Percentiles rank a stretch among this genome's conserved stretches.
Evolutionary conservation across 1,140 invertebrate genomes (phyloP).

Genomic region (Acromyrmex heyeri): DNA sequence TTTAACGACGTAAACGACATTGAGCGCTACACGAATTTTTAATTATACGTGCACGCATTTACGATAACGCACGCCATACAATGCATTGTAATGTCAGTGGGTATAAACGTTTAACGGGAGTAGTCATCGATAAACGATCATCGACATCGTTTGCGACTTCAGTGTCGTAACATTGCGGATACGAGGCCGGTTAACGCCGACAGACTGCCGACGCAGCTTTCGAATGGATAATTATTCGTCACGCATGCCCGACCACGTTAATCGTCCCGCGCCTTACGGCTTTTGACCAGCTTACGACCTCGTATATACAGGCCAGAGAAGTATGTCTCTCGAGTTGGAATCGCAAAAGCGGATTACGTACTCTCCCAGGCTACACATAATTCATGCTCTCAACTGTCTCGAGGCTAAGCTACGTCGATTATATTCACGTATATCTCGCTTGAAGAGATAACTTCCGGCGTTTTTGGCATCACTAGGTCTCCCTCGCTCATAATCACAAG

Average conservation of each 20-base stretch:
- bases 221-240: constrained; percentile 78
- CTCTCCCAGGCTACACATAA: constrained; percentile 31
- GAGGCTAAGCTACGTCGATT: constrained; percentile 40
- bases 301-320: constrained; percentile 24
- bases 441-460: constrained; percentile 42
- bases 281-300: constrained; percentile 66
- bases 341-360: constrained; percentile 71
- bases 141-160: constrained; percentile 63
- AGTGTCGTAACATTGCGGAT: constrained; percentile 61
- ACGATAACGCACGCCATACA: constrained; percentile 25
- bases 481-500: constrained; percentile 44
- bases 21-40: constrained; percentile 62
- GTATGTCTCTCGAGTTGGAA: constrained; percentile 31
- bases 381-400: constrained; percentile 64
- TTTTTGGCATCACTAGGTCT: constrained; percentile 16
- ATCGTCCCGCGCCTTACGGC: constrained; percentile 72
- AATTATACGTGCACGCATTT: constrained; percentile 64
- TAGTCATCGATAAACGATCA: constrained; percentile 70
- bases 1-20: neutral
- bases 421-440: constrained; percentile 31
- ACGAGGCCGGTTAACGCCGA: constrained; percentile 30
- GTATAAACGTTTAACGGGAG: constrained; percentile 52
- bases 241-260: constrained; percentile 78
- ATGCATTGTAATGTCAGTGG: constrained; percentile 53
- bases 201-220: constrained; percentile 58